Percentiles rank a stretch among this genome's conserved stretches.
Evolutionary conservation across 2,888 invertebrate genomes (phyloP).

Genomic region (Caenorhabditis zanzibari): DNA sequence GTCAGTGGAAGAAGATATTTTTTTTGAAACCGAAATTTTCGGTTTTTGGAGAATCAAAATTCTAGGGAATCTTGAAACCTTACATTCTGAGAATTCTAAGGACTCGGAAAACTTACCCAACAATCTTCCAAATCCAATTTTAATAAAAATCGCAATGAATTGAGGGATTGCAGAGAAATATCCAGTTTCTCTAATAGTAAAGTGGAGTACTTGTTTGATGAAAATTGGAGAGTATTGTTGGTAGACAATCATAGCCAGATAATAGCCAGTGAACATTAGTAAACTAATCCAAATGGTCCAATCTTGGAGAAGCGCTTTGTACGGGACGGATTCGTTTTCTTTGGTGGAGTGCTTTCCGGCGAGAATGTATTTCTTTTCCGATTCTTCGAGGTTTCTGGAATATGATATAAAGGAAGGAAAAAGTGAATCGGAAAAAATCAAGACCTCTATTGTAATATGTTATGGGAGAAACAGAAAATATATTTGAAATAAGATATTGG

Average conservation of each 20-base stretch:
- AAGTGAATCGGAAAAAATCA: not conserved
- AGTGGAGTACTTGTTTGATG: slow-evolving; percentile 72
- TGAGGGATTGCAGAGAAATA: slow-evolving; percentile 73
- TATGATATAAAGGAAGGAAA: no score
- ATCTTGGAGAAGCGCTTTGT: slow-evolving; percentile 56
- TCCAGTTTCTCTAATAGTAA: slow-evolving; percentile 69
- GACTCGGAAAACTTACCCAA: slow-evolving; percentile 38
- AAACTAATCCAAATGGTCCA: slow-evolving; percentile 69
- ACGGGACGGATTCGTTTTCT: slow-evolving; percentile 55
- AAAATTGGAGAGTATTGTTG: slow-evolving; percentile 73
- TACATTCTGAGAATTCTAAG: no score
- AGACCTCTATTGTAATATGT: no score
- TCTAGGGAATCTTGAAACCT: no score
- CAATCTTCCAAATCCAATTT: slow-evolving; percentile 66
- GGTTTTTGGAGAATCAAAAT: not conserved
- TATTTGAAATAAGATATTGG: no score
- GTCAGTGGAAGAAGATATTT: no score
- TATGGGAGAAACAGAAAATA: no score
- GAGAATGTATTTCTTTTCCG: slow-evolving; percentile 64
- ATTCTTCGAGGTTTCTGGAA: slow-evolving; percentile 62
- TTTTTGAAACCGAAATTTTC: not conserved
- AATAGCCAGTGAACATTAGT: slow-evolving; percentile 71
- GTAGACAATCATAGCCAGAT: slow-evolving; percentile 72
- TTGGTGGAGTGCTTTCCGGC: slow-evolving; percentile 55
- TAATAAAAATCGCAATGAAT: slow-evolving; percentile 68